Conservation (phyloP, 2,797 vertebrate genomes). For the Xenops minutus region DNA sequence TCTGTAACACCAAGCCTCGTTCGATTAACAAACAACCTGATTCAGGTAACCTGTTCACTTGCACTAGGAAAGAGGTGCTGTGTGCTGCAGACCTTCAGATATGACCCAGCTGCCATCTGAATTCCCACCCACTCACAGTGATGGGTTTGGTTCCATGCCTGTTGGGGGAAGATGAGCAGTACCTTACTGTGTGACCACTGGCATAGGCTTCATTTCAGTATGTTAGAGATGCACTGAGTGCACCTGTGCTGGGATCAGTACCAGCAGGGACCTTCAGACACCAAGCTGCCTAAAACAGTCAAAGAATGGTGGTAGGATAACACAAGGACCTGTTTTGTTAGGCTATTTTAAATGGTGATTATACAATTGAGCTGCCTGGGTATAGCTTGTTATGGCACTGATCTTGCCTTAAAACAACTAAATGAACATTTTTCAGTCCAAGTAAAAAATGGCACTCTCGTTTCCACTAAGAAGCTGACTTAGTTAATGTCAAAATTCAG, state of each 20-base stretch:
- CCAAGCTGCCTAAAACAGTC: background rate
- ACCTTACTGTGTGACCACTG: background rate
- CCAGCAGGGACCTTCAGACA: background rate
- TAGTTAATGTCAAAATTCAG: background rate
- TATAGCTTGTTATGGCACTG: background rate
- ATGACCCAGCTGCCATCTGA: background rate
- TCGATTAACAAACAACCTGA: conserved; percentile 90
- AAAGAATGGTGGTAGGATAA: background rate
- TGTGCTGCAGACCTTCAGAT: background rate
- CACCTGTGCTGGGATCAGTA: background rate
- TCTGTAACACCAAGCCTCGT: conserved; percentile 79
- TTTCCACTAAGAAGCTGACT: background rate
- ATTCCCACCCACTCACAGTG: background rate
- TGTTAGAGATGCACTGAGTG: background rate
- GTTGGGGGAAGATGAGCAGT: background rate
- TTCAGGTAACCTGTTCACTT: conserved; percentile 82
- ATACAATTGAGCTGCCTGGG: background rate
- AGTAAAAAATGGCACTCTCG: background rate
- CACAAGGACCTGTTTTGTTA: background rate
- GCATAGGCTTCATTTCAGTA: background rate
- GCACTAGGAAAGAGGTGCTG: background rate
- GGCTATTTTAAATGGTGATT: background rate
- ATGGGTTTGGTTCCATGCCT: background rate
- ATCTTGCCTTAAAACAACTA: background rate
- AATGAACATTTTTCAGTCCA: background rate